Evolutionary conservation across 1,140 invertebrate species (phyloP).

Genomic region (Spodoptera litura): DNA sequence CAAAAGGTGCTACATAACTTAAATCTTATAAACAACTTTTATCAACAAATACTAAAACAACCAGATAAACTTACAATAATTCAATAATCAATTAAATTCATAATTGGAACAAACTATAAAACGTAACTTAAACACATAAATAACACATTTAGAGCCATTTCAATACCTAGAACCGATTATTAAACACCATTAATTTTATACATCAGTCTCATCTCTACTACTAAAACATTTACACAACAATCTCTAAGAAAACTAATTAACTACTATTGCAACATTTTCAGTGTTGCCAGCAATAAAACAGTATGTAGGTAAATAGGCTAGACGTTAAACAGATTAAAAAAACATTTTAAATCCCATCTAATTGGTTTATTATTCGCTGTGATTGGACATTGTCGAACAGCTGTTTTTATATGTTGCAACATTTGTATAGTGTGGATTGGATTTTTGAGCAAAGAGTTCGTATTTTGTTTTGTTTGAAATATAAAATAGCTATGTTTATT

Average conservation of each 20-base stretch:
- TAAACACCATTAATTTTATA: not conserved
- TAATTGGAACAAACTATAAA: not conserved
- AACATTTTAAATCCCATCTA: conserved; percentile 16
- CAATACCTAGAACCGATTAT: conserved; percentile 2
- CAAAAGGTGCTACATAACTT: too few species aligned
- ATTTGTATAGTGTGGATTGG: conserved; percentile 36
- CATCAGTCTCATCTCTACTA: not conserved
- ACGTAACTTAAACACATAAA: not conserved
- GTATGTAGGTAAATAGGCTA: conserved; percentile 45
- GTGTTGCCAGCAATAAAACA: not conserved
- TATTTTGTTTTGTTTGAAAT: too few species aligned
- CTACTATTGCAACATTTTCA: conserved; percentile 7
- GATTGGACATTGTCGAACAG: conserved; percentile 49
- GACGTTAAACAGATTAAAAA: conserved; percentile 30
- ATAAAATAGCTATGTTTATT: too few species aligned
- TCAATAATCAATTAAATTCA: not conserved
- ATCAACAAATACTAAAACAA: too few species aligned
- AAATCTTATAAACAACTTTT: too few species aligned
- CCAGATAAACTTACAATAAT: too few species aligned
- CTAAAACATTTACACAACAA: not conserved
- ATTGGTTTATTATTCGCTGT: conserved; percentile 47
- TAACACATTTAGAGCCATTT: not conserved
- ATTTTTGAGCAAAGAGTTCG: conserved; percentile 9
- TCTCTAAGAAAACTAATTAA: conserved; percentile 11
- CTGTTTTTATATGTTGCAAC: conserved; percentile 31